Evolutionary conservation across 2,113 vertebrate genomes (phyloP).

Genomic region (Motacilla tschutschensis): DNA sequence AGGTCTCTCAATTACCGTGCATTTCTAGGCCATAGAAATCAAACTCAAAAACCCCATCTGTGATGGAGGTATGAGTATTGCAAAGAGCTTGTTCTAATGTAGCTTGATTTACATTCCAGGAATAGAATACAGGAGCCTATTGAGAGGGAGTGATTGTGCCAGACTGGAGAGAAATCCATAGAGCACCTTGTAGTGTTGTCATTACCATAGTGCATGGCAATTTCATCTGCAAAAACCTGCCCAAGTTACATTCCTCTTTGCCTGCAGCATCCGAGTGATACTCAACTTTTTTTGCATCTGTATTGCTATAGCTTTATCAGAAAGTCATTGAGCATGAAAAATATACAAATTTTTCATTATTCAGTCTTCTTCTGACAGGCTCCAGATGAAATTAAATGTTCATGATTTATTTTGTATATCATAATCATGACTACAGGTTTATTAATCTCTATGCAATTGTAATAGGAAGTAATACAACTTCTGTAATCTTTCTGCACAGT

Average conservation of each 20-base stretch:
- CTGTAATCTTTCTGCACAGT: neutral
- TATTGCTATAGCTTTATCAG: neutral
- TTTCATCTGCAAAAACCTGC: neutral
- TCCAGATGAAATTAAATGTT: neutral
- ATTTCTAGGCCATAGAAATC: neutral
- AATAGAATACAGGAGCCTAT: neutral
- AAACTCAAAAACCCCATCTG: neutral
- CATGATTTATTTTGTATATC: neutral
- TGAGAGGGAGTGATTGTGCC: neutral
- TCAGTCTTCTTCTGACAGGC: neutral
- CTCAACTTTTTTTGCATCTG: neutral
- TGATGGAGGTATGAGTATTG: neutral
- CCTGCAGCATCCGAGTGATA: neutral
- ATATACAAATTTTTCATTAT: neutral
- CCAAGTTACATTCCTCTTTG: neutral
- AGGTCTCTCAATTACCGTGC: neutral
- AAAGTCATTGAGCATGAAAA: neutral
- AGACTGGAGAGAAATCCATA: neutral
- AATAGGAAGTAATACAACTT: neutral
- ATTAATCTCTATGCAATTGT: neutral
- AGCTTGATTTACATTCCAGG: neutral
- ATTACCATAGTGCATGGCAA: neutral
- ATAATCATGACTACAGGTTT: neutral
- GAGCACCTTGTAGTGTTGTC: neutral
- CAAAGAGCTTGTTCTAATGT: neutral